Evolutionary conservation across 1,140 invertebrate genomes (phyloP), one percentile per base, ranked within the genome.

Genomic region (Andricus grossulariae): DNA sequence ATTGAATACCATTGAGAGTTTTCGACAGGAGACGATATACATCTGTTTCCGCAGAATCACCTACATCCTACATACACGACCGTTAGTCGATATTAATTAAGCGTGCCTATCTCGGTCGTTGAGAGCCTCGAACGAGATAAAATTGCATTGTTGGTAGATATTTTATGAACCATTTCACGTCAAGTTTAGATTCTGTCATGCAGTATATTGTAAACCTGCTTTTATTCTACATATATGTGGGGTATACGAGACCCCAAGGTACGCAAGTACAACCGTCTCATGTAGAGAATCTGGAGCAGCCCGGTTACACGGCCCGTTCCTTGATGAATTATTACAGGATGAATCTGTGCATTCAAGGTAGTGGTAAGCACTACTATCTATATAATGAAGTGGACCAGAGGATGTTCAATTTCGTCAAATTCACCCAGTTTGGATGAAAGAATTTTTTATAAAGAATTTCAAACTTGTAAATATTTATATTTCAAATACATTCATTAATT

Each of bases 241-340:
- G 32, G 16, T 66, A 21, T 45, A 15, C 45, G 39, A 32, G 32
- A 66, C 60, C 5, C n/a, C 5, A 54, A 54, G 52, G 52, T 54
- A 54, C 52, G 18, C 52, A 19, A 54, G 18, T 18, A 54, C 15
- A 54, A 54, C 18, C 13, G n/a, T 12, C 12, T 15, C 12, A 52
- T 8, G 52, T 54, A 18, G 18, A 19, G 18, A 54, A 80, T 77
- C 77, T 81, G 51, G 76, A 81, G 55, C 74, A 74, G 78, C 76
- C 76, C 71, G 77, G 57, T 81, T 81, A 77, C 75, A 75, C 72
- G 73, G 73, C 74, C 75, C 73, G 76, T 70, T 54, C 75, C 81
- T 75, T 74, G 73, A 81, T 75, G 77, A 79, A 80, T 78, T 73
- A 49, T 78, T 79, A 32, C 55, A 77, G 70, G n/a, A 19, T 54